These are phyloP conservation scores for Polylopha cassiicola DNA, from an alignment of 2,888 invertebrate genomes.

Conservation along the genomic window DNA sequence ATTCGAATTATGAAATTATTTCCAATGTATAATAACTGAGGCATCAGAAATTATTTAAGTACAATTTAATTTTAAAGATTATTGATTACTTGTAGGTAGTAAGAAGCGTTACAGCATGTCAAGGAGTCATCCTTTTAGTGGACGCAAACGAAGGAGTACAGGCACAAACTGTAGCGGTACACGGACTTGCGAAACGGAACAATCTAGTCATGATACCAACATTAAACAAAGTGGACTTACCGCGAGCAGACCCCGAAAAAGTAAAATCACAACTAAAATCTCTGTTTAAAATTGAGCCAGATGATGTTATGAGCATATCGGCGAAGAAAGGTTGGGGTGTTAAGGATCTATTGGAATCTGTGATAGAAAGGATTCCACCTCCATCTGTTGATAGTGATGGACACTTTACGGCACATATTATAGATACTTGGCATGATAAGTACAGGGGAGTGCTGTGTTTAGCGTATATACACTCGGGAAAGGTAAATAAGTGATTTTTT, in stretches of 20 bases:
- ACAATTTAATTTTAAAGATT: conserved; percentile 9
- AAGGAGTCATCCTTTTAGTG: conserved; percentile 95
- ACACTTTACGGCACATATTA: conserved; percentile 88
- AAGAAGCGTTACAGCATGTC: conserved; percentile 93
- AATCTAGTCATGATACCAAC: conserved; percentile 92
- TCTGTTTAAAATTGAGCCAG: conserved; percentile 87
- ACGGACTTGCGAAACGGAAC: conserved; percentile 90
- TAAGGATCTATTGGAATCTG: conserved; percentile 83
- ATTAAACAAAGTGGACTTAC: conserved; percentile 97
- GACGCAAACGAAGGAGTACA: conserved; percentile 98
- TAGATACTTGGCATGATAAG: conserved; percentile 96
- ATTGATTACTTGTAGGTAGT: conserved; percentile 76
- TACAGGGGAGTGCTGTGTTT: conserved; percentile 89
- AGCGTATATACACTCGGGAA: conserved; percentile 87
- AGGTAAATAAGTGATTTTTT: no score
- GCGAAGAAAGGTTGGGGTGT: conserved; percentile 95
- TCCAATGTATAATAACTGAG: no score
- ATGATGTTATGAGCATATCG: conserved; percentile 88
- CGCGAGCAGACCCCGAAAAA: conserved; percentile 90
- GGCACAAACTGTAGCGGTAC: conserved; percentile 98
- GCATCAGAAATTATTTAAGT: no score
- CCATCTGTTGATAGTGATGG: conserved; percentile 78
- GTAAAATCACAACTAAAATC: conserved; percentile 87
- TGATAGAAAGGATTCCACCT: conserved; percentile 87
- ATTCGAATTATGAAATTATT: no score